These are phyloP conservation scores for Idaea aversata DNA, from an alignment of 2,888 invertebrate genomes.

Conservation along the genomic window DNA sequence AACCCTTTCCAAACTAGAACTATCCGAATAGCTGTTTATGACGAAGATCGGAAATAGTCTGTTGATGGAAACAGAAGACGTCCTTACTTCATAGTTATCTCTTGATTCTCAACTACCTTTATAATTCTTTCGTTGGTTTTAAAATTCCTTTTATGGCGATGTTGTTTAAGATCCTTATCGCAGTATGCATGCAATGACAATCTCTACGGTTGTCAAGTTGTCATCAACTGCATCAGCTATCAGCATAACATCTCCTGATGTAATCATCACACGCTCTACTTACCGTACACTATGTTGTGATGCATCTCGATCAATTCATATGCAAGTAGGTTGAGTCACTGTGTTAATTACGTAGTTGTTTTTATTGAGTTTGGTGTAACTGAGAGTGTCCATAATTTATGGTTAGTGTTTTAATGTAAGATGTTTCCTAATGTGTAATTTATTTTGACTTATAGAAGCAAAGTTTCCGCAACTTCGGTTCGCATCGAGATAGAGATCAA, in stretches of 20 bases:
- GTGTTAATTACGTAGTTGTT: not conserved
- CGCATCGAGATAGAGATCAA: not conserved
- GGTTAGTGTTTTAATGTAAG: not conserved
- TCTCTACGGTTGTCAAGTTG: not conserved
- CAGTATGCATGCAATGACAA: not conserved
- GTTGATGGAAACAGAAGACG: no score
- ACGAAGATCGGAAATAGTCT: no score
- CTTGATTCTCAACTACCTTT: no score
- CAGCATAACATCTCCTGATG: conserved; percentile 46
- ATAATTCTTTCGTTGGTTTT: no score
- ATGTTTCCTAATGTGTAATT: no score
- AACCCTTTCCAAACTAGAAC: no score
- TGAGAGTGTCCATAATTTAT: not conserved
- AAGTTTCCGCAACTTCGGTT: not conserved
- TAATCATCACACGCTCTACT: conserved; percentile 60
- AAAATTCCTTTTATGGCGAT: no score
- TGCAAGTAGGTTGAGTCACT: conserved; percentile 1
- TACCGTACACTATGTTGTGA: conserved; percentile 19
- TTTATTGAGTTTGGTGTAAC: not conserved
- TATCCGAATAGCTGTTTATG: no score
- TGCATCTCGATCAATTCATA: not conserved
- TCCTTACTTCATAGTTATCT: no score
- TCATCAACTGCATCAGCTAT: conserved; percentile 17
- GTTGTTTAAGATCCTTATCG: not conserved
- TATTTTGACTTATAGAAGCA: no score